These are phyloP conservation scores for Achroia grisella DNA, from an alignment of 1,140 invertebrate genomes.

Conservation along the genomic window DNA sequence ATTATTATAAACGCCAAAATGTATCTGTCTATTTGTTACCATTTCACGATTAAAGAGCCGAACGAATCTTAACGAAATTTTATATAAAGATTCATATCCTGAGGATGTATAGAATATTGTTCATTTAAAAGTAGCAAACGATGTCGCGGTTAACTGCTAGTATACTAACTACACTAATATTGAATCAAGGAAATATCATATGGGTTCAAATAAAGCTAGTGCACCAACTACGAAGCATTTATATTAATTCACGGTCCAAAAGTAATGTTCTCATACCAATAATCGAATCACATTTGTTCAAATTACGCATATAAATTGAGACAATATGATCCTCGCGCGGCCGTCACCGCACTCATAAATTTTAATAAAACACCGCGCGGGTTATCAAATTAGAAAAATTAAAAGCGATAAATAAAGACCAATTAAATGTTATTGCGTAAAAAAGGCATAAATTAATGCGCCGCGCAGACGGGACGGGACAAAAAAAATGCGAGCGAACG, in stretches of 20 bases:
- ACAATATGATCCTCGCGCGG: constrained; percentile 31
- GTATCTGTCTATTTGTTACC: no score
- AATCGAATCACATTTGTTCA: constrained; percentile 59
- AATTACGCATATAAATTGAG: constrained; percentile 59
- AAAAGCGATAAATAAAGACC: constrained; percentile 70
- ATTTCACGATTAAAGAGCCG: no score
- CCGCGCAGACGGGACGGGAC: constrained; percentile 28
- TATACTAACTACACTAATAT: no score
- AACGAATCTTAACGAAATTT: no score
- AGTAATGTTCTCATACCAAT: constrained; percentile 14
- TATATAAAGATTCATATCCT: no score
- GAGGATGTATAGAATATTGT: no score
- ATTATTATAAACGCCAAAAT: no score
- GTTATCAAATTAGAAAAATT: constrained; percentile 72
- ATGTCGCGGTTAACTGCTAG: no score
- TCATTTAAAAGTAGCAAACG: no score
- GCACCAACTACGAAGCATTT: neutral
- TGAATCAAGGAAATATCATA: no score
- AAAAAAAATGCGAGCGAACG: constrained; percentile 21
- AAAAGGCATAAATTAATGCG: constrained; percentile 72
- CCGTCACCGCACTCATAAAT: constrained; percentile 48
- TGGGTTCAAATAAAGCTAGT: no score
- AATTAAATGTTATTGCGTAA: constrained; percentile 72
- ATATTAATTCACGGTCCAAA: neutral
- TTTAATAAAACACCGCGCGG: constrained; percentile 45